These are phyloP conservation scores for Heliocidaris erythrogramma DNA, from an alignment of 35 echinoderm and acorn worm species.

Conservation along the genomic window DNA sequence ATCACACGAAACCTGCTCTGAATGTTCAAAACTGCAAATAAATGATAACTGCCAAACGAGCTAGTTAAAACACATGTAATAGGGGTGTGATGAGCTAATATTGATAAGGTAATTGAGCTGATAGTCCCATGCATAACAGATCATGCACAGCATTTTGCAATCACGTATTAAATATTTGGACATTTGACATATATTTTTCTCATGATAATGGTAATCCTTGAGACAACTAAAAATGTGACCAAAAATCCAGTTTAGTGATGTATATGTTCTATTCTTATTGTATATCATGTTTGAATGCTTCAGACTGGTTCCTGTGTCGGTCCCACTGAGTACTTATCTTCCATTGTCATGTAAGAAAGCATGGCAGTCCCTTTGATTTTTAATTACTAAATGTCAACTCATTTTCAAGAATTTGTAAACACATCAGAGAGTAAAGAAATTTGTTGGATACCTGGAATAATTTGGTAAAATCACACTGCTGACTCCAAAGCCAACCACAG, in stretches of 20 bases:
- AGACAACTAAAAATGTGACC: background rate
- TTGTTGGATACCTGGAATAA: background rate
- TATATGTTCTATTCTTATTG: background rate
- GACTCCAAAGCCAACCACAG: too few relatives aligned
- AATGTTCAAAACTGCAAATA: too few relatives aligned
- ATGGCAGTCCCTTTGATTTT: background rate
- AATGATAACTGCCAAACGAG: too few relatives aligned
- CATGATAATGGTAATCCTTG: background rate
- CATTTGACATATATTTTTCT: background rate
- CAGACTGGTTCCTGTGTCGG: background rate
- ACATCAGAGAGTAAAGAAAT: background rate
- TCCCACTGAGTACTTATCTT: background rate
- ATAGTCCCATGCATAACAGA: too few relatives aligned
- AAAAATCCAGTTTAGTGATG: background rate
- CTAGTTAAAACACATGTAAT: too few relatives aligned
- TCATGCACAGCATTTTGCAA: too few relatives aligned
- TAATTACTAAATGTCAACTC: background rate
- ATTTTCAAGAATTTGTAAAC: background rate
- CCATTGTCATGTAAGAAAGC: too few relatives aligned
- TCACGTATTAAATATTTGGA: too few relatives aligned
- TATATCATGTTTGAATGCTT: background rate
- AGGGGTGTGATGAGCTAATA: too few relatives aligned
- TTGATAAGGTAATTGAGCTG: too few relatives aligned
- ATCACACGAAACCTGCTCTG: too few relatives aligned
- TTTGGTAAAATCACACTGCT: too few relatives aligned